Percentiles rank a stretch among this genome's conserved stretches.
Conservation (phyloP, 2,888 invertebrate species). For the Osmoderma eremita region DNA sequence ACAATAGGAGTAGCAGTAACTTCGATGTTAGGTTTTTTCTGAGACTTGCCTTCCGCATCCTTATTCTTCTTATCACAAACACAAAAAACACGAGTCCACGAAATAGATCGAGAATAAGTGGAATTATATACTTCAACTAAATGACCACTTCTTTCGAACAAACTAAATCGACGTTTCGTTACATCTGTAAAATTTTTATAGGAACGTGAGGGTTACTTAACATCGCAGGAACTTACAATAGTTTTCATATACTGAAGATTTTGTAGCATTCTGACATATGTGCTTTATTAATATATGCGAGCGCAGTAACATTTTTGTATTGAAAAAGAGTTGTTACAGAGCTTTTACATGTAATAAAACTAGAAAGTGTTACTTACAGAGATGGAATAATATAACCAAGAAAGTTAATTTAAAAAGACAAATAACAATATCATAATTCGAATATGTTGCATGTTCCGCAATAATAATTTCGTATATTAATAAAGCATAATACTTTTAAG, state of each 20-base stretch:
- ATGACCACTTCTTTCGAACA: constrained; percentile 47
- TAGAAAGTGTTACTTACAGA: neutral
- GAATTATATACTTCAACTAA: constrained; percentile 37
- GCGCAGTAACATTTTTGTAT: constrained; percentile 52
- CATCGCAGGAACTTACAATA: constrained; percentile 30
- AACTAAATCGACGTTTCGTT: constrained; percentile 47
- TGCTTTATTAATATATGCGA: constrained; percentile 52
- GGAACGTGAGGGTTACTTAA: neutral
- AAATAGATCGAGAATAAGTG: constrained; percentile 26
- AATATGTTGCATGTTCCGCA: neutral
- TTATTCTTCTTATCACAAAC: constrained; percentile 29
- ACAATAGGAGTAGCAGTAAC: neutral
- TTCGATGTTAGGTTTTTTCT: constrained; percentile 3
- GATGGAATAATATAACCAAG: constrained; percentile 27
- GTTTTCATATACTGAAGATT: constrained; percentile 26
- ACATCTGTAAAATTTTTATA: constrained; percentile 43
- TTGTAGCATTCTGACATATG: constrained; percentile 50
- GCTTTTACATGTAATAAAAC: constrained; percentile 20
- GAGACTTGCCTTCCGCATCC: constrained; percentile 2
- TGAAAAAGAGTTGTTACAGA: constrained; percentile 9
- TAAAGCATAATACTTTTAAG: constrained; percentile 25
- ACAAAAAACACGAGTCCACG: constrained; percentile 30
- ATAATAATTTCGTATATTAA: constrained; percentile 17
- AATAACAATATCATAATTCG: constrained; percentile 15
- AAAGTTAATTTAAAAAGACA: neutral